Conservation (phyloP, 2,113 vertebrate species). For the Dipodomys ordii region DNA sequence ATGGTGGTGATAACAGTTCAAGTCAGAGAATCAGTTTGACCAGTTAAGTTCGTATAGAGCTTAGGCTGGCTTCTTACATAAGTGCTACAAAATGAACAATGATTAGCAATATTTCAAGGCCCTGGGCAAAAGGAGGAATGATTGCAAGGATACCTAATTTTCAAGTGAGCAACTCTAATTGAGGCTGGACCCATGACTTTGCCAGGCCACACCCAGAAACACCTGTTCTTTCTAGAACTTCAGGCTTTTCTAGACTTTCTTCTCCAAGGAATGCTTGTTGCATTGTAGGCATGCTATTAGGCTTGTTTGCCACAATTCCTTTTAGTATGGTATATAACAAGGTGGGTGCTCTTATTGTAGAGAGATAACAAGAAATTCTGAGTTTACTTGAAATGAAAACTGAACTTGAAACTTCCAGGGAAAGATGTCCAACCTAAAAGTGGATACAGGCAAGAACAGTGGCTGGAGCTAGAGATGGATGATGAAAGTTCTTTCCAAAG, state of each 20-base stretch:
- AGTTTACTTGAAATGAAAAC: neutral
- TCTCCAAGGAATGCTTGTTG: neutral
- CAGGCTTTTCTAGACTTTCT: neutral
- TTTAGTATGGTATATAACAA: no score
- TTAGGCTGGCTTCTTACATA: neutral
- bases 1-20: neutral
- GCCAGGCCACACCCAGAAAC: neutral
- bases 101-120: neutral
- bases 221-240: constrained; percentile 21
- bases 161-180: neutral
- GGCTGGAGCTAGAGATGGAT: neutral
- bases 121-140: neutral
- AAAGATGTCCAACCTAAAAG: neutral
- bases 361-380: neutral
- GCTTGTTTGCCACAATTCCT: no score
- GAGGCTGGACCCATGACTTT: neutral
- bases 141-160: neutral
- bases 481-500: neutral
- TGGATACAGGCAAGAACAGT: neutral
- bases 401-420: neutral
- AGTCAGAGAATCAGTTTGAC: neutral
- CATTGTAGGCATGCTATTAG: no score
- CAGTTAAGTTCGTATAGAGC: neutral
- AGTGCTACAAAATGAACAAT: constrained; percentile 28
- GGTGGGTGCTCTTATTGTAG: neutral